These are phyloP conservation scores for Anguilla anguilla DNA, from an alignment of 2,797 vertebrate genomes.

Conservation along the genomic window DNA sequence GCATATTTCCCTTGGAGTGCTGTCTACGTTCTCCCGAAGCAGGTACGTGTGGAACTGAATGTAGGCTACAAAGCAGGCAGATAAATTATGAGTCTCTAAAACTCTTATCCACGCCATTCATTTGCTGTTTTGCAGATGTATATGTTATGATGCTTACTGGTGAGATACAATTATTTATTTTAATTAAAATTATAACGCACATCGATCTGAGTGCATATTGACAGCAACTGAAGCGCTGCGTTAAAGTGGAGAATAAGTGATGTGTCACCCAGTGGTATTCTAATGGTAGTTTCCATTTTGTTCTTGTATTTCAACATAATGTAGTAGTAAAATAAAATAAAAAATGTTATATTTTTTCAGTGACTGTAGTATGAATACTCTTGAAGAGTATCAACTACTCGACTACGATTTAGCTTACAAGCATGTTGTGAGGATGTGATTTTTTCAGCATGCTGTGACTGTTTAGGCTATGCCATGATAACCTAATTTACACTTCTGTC, in stretches of 20 bases:
- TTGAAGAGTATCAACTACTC: background rate
- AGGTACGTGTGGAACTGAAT: constrained; percentile 63
- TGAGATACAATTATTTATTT: background rate
- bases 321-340: background rate
- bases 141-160: background rate
- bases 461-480: background rate
- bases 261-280: constrained; percentile 37
- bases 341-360: background rate
- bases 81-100: constrained; percentile 33
- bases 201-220: constrained; percentile 49
- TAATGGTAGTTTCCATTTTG: constrained; percentile 47
- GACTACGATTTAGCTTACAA: background rate
- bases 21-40: constrained; percentile 48
- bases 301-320: constrained; percentile 35
- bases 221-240: constrained; percentile 59
- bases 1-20: constrained; percentile 64
- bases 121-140: background rate
- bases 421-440: background rate
- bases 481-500: constrained; percentile 6
- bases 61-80: constrained; percentile 43
- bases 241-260: constrained; percentile 49
- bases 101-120: background rate
- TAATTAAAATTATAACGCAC: constrained; percentile 31
- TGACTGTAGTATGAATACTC: background rate
- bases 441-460: background rate